A percentile compares a stretch with the other conserved stretches of the same genome.
Conservation (phyloP, 2,113 vertebrate species). For the Alces alces region DNA sequence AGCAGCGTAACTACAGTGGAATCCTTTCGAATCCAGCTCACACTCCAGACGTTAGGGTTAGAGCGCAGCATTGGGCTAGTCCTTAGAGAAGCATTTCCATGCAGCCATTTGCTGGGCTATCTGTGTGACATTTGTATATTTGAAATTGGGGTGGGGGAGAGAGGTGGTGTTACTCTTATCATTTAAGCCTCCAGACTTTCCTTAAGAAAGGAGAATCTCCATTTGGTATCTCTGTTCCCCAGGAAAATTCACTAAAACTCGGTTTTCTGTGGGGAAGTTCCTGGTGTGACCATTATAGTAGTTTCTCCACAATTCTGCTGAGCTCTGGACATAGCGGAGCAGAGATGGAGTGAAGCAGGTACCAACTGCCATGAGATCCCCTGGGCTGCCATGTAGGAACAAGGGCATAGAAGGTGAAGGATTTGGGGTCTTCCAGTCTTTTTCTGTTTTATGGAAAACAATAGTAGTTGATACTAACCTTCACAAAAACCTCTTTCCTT, state of each 20-base stretch:
- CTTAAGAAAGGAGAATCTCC: neutral
- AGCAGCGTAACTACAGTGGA: neutral
- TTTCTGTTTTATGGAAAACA: neutral
- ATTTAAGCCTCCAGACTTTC: neutral
- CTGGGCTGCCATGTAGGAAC: too few relatives aligned
- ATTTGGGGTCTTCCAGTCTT: neutral
- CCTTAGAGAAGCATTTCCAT: neutral
- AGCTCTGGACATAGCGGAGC: neutral
- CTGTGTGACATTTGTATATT: neutral
- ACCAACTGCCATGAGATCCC: too few relatives aligned
- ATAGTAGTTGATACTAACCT: neutral
- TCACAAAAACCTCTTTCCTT: neutral
- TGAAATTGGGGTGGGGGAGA: neutral
- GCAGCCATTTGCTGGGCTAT: neutral
- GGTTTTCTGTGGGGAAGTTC: neutral
- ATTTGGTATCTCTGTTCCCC: neutral
- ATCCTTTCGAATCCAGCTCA: neutral
- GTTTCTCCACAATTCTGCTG: neutral
- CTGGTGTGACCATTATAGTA: neutral
- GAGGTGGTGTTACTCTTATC: neutral
- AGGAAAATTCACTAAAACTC: neutral
- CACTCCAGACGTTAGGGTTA: neutral
- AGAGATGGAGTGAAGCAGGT: neutral
- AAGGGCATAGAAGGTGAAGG: too few relatives aligned
- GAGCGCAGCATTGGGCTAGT: neutral